Base-by-base conservation (phyloP, 1,140 invertebrate genomes). In the Dreissena polymorpha region DNA sequence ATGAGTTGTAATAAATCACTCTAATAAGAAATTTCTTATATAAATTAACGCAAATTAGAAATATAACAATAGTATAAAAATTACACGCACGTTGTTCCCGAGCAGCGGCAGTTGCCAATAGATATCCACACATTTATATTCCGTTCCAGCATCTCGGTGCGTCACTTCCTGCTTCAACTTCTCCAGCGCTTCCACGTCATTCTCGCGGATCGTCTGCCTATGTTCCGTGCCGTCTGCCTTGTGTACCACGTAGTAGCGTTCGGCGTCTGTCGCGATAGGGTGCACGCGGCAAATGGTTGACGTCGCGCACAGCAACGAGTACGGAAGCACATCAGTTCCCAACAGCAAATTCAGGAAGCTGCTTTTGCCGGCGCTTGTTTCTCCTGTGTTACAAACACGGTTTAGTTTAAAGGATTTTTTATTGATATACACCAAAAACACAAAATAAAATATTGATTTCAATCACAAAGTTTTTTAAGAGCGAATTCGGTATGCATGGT, bases 361-460 rank as follows among this genome's bases (percentile, higher is more conserved):
- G 67, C 84, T 86, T 70, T 88, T 88, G 0, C 87, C 87, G 7
- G 87, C 86, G 60, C 83, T 80, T 25, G 87, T 88, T 75, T 88
- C 87, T 14, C 87, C 87, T 88, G n/a, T 10, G 65, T 57, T 3
- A 60, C 55, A 65, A n/a, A 21, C 12, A 68, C 21, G 57, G 25
- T 27, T 39, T 5, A 25, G n/a, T 60, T n/a, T 75, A 14, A 60
- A 8, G 6, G 57, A 23, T 25, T 75, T 75, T 67, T 53, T 86
- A 39, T 23, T 27, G 23, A 69, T 77, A 75, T 73, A 75, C 16
- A 10, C 29, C 10, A 5, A 49, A 0, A 39, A 10, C 25, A 27
- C 25, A 70, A 13, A n/a, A 70, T n/a, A n/a, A 29, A 25, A 25
- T 39, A 49, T 14, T 39, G 0, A 13, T n/a, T 27, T 14, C n/a